Evolutionary conservation across 2,888 invertebrate genomes (phyloP).

Genomic region (Synergus itoensis): DNA sequence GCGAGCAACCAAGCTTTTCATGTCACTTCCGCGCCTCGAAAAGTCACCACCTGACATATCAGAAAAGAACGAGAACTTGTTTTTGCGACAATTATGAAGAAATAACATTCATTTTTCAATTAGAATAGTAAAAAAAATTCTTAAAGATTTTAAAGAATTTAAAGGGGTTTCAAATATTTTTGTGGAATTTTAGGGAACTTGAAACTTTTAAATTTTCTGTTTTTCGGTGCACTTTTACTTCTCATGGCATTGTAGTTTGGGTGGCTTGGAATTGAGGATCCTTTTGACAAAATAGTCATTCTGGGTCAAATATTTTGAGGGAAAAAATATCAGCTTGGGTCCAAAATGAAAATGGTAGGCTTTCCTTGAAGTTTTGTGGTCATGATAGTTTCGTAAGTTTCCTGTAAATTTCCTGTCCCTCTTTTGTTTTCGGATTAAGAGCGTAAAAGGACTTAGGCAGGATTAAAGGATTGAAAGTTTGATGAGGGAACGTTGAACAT

Average conservation of each 20-base stretch:
- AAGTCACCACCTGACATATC: not conserved
- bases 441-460: conserved; percentile 8
- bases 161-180: too few relatives aligned
- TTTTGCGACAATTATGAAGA: not conserved
- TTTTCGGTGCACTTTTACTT: too few relatives aligned
- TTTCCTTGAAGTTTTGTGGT: not conserved
- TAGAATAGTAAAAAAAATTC: not conserved
- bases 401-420: not conserved
- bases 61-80: not conserved
- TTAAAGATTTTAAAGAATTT: not conserved
- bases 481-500: conserved; percentile 15
- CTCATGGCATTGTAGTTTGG: too few relatives aligned
- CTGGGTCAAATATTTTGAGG: not conserved
- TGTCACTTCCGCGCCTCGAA: conserved; percentile 10
- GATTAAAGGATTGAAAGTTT: conserved; percentile 35
- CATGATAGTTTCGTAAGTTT: not conserved
- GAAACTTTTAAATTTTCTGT: too few relatives aligned
- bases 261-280: too few relatives aligned
- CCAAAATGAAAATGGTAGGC: not conserved
- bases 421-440: conserved; percentile 26
- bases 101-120: not conserved
- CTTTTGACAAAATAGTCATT: too few relatives aligned
- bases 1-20: conserved; percentile 15
- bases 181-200: too few relatives aligned
- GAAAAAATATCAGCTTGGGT: not conserved